A percentile compares a stretch with the other conserved stretches of the same genome.
Evolutionary conservation across 2,797 vertebrate genomes (phyloP).

Genomic region (Holocentrus rufus): DNA sequence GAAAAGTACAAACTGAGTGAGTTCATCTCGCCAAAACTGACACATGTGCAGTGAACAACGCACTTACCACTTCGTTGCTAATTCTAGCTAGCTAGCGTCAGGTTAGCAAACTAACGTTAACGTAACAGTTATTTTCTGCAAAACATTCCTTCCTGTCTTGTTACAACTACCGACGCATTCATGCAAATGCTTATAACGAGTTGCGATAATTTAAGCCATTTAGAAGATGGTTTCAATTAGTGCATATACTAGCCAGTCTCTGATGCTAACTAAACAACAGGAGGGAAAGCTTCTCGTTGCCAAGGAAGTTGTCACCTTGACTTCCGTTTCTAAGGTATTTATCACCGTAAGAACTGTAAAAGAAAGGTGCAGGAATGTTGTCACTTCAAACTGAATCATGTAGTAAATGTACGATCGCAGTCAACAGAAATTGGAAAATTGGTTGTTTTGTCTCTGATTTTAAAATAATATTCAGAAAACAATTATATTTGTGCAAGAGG

Average conservation of each 20-base stretch:
- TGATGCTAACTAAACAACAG: background rate
- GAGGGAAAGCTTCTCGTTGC: conserved; percentile 54
- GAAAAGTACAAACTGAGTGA: conserved; percentile 9
- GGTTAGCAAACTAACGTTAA: background rate
- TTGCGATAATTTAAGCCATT: no score
- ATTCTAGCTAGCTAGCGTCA: background rate
- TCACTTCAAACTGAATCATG: no score
- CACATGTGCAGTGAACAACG: conserved; percentile 8
- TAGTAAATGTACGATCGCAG: no score
- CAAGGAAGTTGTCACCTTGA: conserved; percentile 67
- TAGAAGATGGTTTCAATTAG: background rate
- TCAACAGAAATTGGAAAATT: no score
- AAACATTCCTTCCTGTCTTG: background rate
- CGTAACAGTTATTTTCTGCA: background rate
- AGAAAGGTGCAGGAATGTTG: background rate
- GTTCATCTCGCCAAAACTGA: conserved; percentile 57
- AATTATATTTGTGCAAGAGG: no score
- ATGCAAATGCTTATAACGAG: rapidly evolving
- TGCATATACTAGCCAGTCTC: no score
- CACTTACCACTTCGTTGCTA: no score
- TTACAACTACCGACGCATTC: background rate
- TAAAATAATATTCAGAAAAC: no score
- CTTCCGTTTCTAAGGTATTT: conserved; percentile 59
- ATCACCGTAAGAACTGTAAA: conserved; percentile 58
- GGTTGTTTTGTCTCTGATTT: no score